A percentile compares a stretch with the other conserved stretches of the same genome.
phyloP scores from a whole-genome alignment of 92 coral and sea anemone genomes.

The Pocillopora meandrina region DNA sequence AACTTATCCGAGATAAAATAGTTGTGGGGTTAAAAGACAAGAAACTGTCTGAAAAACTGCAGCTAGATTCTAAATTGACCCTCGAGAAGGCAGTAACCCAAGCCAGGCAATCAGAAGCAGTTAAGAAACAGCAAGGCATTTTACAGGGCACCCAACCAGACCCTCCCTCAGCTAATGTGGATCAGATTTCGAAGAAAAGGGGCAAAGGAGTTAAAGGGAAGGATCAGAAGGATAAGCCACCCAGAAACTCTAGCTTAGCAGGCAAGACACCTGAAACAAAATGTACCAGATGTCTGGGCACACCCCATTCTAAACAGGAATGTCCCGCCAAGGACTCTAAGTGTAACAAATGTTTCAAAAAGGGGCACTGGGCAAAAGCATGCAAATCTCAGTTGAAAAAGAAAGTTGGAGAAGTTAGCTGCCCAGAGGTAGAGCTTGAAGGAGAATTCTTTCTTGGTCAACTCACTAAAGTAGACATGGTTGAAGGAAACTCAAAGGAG shows the following conservation, averaged over 20 bases:
- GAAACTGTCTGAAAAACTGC: conserved; percentile 49
- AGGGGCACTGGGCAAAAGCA: conserved; percentile 17
- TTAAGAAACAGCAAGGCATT: conserved; percentile 33
- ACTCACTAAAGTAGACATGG: background rate
- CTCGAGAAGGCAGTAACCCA: conserved; percentile 35
- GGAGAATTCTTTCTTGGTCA: conserved; percentile 14
- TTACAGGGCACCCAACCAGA: conserved; percentile 1
- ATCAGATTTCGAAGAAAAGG: background rate
- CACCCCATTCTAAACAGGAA: background rate
- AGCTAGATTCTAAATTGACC: conserved; percentile 44
- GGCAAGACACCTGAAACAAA: conserved; percentile 6
- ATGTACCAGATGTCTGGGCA: conserved; percentile 25
- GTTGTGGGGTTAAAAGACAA: conserved; percentile 34
- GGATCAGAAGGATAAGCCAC: background rate
- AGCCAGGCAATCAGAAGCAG: conserved; percentile 36
- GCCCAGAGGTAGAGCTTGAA: background rate
- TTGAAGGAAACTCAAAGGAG: too few relatives aligned
- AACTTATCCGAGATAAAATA: conserved; percentile 22
- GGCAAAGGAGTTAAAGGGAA: background rate
- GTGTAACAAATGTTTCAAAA: conserved; percentile 12
- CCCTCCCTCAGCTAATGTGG: background rate
- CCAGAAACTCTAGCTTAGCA: background rate
- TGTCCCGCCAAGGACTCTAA: conserved; percentile 17
- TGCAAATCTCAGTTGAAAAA: background rate
- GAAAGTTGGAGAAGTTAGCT: conserved; percentile 9